phyloP scores from a whole-genome alignment of 2,888 invertebrate genomes.

The Lasius fuliginosus region DNA sequence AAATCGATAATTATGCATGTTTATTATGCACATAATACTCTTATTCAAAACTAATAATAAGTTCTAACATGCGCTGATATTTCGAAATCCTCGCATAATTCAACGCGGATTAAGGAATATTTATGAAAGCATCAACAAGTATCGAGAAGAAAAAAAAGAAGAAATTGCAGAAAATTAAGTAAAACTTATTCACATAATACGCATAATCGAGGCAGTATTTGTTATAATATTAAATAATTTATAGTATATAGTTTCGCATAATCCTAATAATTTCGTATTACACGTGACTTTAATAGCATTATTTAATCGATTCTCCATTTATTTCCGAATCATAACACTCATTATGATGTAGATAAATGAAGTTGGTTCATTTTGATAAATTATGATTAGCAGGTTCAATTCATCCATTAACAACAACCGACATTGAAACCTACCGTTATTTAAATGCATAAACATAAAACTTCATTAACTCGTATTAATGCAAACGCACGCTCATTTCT shows the following conservation, averaged over 20 bases:
- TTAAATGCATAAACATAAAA: slow-evolving; percentile 2
- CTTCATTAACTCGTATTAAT: slow-evolving; percentile 9
- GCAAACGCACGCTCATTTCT: background rate
- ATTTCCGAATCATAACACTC: background rate
- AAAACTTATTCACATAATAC: background rate
- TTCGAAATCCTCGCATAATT: background rate
- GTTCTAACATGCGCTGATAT: background rate
- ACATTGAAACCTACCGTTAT: background rate
- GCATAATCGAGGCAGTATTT: background rate
- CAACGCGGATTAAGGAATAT: background rate
- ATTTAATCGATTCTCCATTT: slow-evolving; percentile 1
- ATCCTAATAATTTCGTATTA: background rate
- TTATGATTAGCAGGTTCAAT: slow-evolving; percentile 12
- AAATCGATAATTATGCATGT: background rate
- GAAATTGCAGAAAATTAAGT: background rate
- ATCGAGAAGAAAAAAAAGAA: background rate
- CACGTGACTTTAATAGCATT: slow-evolving; percentile 8
- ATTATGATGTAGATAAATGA: background rate
- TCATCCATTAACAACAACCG: background rate
- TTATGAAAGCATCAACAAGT: background rate
- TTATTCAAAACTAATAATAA: background rate
- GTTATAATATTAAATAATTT: slow-evolving; percentile 1
- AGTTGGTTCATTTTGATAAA: slow-evolving; percentile 7
- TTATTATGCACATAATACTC: background rate
- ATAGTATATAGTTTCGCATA: background rate